Evolutionary conservation across 2,797 vertebrate genomes (phyloP), one percentile per base, ranked within the genome.

Genomic region (Capromys pilorides): DNA sequence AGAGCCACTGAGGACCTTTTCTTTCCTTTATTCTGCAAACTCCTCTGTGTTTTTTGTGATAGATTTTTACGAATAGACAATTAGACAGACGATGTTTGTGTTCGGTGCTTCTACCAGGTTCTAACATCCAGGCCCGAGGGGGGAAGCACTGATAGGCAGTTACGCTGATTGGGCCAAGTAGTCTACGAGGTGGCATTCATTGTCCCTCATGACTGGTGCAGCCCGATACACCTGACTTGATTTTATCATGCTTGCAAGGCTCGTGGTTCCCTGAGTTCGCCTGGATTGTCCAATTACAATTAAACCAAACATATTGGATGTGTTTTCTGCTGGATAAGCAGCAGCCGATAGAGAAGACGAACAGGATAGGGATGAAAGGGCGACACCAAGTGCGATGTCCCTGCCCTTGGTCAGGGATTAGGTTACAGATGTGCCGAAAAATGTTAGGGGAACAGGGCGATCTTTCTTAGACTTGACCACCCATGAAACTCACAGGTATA

Each of bases 161-260:
- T 85, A 39, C 73, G 36, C 57, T 89, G 77, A 91, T 73, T 86
- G 24, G 21, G 33, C 88, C 82, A 83, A 59, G 2, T 11, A 54
- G 66, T 83, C 36, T 49, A 75, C 59, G 61, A 11, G 45, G n/a
- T 39, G 54, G 45, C 82, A 81, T 54, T 90, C 51, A 73, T 24
- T 73, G 39, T 91, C 87, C 66, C 57, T 84, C 26, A 84, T 94
- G 59, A 90, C 86, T 31, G 54, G 85, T 69, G 80, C 3, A 33
- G 16, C 31, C 28, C 41, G 59, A 41, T 66, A 75, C 45, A 86
- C 77, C 64, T 86, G 87, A 79, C 51, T 69, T 33, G n/a, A 71
- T 83, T 93, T 93, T 94, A 94, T 94, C 84, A 28, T 54, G 16
- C 71, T 91, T 89, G 36, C 51, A 79, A 86, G 79, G 28, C 51